Evolutionary conservation across 2,888 invertebrate genomes (phyloP).

Genomic region (Blastobasis lacticolella): DNA sequence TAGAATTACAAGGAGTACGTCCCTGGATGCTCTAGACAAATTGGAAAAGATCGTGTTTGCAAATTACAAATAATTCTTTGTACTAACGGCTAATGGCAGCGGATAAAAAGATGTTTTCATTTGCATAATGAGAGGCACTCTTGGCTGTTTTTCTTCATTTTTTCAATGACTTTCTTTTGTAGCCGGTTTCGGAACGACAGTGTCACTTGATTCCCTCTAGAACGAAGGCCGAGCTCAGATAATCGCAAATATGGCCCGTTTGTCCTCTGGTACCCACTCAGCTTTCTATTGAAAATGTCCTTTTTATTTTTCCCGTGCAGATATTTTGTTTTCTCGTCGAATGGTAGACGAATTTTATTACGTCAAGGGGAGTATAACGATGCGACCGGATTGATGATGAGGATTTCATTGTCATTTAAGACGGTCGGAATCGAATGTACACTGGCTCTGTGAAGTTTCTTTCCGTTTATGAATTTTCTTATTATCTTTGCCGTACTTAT

Average conservation of each 20-base stretch:
- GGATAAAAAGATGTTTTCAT: conserved; percentile 57
- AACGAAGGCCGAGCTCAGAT: conserved; percentile 30
- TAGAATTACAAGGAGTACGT: conserved; percentile 2
- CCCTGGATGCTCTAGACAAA: conserved; percentile 36
- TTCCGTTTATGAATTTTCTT: too few species aligned
- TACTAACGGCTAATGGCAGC: conserved; percentile 44
- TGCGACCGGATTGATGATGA: too few species aligned
- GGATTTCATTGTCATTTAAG: too few species aligned
- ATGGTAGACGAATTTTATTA: too few species aligned
- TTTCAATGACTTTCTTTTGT: conserved; percentile 36
- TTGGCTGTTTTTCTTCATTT: conserved; percentile 38
- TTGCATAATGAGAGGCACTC: conserved; percentile 56
- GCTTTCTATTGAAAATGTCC: too few species aligned
- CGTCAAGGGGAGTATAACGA: too few species aligned
- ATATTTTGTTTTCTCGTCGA: too few species aligned
- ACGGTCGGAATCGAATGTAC: too few species aligned
- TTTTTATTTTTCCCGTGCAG: too few species aligned
- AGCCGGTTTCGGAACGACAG: conserved; percentile 17
- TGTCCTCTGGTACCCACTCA: conserved; percentile 15
- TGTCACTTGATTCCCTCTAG: conserved; percentile 31
- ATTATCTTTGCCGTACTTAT: too few species aligned
- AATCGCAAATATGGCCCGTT: conserved; percentile 34
- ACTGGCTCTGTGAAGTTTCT: too few species aligned
- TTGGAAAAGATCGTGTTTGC: conserved; percentile 51
- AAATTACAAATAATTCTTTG: conserved; percentile 56